Conservation (phyloP, 2,797 vertebrate genomes). For the Microctenopoma stevenorrisi region DNA sequence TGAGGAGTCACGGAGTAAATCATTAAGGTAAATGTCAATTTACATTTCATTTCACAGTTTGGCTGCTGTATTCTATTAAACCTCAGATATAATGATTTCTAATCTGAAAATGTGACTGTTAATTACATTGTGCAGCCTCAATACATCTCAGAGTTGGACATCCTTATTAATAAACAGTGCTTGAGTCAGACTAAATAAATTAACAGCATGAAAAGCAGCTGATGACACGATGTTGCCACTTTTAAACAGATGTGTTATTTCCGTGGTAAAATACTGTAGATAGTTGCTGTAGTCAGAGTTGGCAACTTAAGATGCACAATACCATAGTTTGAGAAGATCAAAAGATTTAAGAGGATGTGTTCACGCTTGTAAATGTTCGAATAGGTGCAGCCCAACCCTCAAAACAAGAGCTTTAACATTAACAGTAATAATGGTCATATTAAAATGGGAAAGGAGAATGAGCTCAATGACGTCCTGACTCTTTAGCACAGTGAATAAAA, state of each 20-base stretch:
- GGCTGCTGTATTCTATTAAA: too few relatives aligned
- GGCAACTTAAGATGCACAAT: neutral
- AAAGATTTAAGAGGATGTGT: neutral
- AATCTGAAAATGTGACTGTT: neutral
- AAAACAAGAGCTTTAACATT: neutral
- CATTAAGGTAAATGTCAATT: too few relatives aligned
- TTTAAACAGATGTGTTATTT: neutral
- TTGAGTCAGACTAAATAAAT: neutral
- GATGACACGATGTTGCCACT: neutral
- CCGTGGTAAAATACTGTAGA: neutral
- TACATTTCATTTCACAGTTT: too few relatives aligned
- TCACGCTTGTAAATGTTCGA: neutral
- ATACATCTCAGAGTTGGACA: neutral
- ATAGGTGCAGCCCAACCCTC: neutral
- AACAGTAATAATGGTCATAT: neutral
- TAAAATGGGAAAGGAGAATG: neutral
- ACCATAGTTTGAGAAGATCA: neutral
- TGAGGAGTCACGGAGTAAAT: too few relatives aligned
- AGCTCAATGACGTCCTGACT: neutral
- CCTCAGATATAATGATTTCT: neutral
- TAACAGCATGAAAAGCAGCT: neutral
- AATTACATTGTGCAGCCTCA: slow-evolving; percentile 4
- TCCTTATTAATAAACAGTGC: neutral
- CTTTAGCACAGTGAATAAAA: neutral
- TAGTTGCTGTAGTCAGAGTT: neutral